Evolutionary conservation across 2,888 invertebrate species (phyloP).

Genomic region (Ectemnius lituratus): DNA sequence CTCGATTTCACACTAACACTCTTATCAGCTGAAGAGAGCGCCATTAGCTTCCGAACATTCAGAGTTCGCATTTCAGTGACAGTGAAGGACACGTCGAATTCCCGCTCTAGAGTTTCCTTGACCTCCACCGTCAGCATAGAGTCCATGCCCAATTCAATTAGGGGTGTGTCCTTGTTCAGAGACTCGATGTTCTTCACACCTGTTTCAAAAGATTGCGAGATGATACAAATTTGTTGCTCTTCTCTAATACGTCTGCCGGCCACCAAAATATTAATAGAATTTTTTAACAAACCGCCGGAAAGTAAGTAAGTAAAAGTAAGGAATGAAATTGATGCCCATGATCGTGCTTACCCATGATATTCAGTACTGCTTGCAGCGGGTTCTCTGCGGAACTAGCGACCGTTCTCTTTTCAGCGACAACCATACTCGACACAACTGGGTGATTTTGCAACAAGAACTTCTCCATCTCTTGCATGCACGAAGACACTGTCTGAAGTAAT

Average conservation of each 20-base stretch:
- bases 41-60: conserved; percentile 84
- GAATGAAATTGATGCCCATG: background rate
- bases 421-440: conserved; percentile 89
- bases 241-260: no score
- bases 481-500: conserved; percentile 90
- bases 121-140: conserved; percentile 98
- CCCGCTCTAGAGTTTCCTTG: conserved; percentile 93
- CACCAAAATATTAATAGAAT: background rate
- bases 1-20: no score
- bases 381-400: conserved; percentile 82
- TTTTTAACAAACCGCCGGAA: background rate
- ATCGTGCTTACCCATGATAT: conserved; percentile 77
- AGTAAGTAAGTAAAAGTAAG: conserved; percentile 51
- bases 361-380: conserved; percentile 86
- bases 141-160: conserved; percentile 97
- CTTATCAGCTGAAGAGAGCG: conserved; percentile 64
- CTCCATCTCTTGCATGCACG: conserved; percentile 88
- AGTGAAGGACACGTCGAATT: conserved; percentile 91
- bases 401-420: conserved; percentile 90
- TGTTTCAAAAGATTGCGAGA: conserved; percentile 31
- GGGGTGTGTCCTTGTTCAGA: conserved; percentile 84
- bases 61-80: conserved; percentile 91
- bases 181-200: conserved; percentile 80
- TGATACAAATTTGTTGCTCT: no score
- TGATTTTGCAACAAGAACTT: conserved; percentile 83